Evolutionary conservation across 1,140 invertebrate species (phyloP), one percentile per base, ranked within the genome.

Genomic region (Caenorhabditis inopinata): DNA sequence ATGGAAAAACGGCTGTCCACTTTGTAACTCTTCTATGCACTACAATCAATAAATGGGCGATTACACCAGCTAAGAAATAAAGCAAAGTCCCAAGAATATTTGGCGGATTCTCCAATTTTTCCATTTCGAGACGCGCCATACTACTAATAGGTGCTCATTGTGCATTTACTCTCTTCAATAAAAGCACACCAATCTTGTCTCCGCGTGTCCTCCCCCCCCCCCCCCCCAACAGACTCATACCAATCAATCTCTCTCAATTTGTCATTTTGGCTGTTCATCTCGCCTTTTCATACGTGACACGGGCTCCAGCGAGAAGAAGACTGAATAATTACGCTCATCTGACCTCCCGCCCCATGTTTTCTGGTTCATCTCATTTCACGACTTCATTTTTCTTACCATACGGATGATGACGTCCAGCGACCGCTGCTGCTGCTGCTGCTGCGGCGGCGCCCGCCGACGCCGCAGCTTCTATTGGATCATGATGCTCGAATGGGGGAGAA

Each of bases 211-310:
- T 38, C 58, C 12, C n/a, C 58, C 58, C 3, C 58, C 25, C 38
- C 58, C 12, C 35, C 29, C 51, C 38, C 58, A n/a, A n/a, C n/a
- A n/a, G n/a, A n/a, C n/a, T n/a, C n/a, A n/a, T n/a, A n/a, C n/a
- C n/a, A 68, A 68, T 68, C 58, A 68, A 68, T 68, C 58, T 68
- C 58, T 32, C 25, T 68, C 58, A 68, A 68, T 68, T 68, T 68
- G 58, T 68, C 58, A 68, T 58, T 58, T 58, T 58, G 51, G 51
- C 25, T 58, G 51, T 58, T 58, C 51, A 11, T 58, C 51, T 32
- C 51, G 51, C 51, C 51, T 29, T 7, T 14, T 51, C 27, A 58
- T 32, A 58, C 7, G n/a, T n/a, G n/a, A n/a, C n/a, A n/a, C 5
- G 51, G 51, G 51, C 27, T 68, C 21, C 27, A 29, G 58, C 27